phyloP scores from a whole-genome alignment of 2,888 invertebrate genomes.

The Apoda limacodes region DNA sequence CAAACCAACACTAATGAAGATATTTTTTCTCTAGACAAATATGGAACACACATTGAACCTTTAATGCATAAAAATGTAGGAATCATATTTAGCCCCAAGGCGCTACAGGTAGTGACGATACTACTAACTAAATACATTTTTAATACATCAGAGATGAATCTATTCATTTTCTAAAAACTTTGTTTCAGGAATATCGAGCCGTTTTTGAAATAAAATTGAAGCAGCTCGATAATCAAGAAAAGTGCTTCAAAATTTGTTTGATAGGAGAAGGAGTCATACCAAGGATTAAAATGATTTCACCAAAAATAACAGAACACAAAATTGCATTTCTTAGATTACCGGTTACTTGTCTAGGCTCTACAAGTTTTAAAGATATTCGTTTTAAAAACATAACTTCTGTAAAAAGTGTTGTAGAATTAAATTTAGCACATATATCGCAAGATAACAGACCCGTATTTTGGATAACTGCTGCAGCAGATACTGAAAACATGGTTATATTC shows the following conservation, averaged over 20 bases:
- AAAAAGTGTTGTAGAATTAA: slow-evolving; percentile 32
- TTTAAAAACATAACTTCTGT: slow-evolving; percentile 48
- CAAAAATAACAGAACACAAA: slow-evolving; percentile 32
- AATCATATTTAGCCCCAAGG: slow-evolving; percentile 51
- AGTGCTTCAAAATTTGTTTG: slow-evolving; percentile 51
- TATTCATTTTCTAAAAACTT: not conserved
- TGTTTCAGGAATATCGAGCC: slow-evolving; percentile 49
- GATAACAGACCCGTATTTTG: slow-evolving; percentile 46
- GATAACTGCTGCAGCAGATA: slow-evolving; percentile 28
- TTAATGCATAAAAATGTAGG: slow-evolving; percentile 47
- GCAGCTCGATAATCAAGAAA: slow-evolving; percentile 43
- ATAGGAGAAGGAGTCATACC: slow-evolving; percentile 60
- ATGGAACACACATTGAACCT: slow-evolving; percentile 52
- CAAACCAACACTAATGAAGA: slow-evolving; percentile 38
- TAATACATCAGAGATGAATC: slow-evolving; percentile 10
- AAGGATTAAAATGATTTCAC: slow-evolving; percentile 40
- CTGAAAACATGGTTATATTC: slow-evolving; percentile 26
- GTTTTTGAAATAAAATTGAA: slow-evolving; percentile 54
- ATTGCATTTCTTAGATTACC: slow-evolving; percentile 38
- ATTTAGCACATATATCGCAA: slow-evolving; percentile 27
- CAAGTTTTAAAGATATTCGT: slow-evolving; percentile 33
- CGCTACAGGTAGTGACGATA: slow-evolving; percentile 34
- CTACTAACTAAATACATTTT: too few relatives aligned
- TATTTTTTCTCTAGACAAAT: slow-evolving; percentile 54
- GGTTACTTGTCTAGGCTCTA: slow-evolving; percentile 52